phyloP scores from a whole-genome alignment of 2,797 vertebrate species.

The Centroberyx gerrardi region DNA sequence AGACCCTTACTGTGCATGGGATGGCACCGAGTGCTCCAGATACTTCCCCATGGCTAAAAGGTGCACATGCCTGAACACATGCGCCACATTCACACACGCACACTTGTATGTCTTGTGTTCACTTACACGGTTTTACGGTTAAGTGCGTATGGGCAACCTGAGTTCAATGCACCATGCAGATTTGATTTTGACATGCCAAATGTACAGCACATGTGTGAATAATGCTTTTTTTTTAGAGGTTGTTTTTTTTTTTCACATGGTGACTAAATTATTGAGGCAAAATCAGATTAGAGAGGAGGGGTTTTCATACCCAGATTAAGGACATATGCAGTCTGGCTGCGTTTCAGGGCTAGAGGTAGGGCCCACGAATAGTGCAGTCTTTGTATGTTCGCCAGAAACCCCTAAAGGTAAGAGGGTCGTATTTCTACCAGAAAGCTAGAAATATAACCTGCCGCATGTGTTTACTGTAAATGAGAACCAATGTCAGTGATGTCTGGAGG shows the following conservation, averaged over 20 bases:
- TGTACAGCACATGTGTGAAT: constrained; percentile 21
- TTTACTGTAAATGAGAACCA: constrained; percentile 67
- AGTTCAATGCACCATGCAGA: neutral
- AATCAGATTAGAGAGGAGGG: constrained; percentile 29
- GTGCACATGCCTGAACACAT: constrained; percentile 71
- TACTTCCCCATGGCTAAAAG: constrained; percentile 98
- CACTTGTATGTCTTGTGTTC: neutral
- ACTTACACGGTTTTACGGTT: no score
- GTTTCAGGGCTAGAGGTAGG: constrained; percentile 26
- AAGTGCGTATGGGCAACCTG: no score
- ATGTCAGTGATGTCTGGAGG: constrained; percentile 69
- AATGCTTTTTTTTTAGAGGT: constrained; percentile 2
- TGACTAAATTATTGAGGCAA: constrained; percentile 27
- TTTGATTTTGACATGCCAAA: constrained; percentile 8
- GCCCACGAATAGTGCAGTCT: constrained; percentile 54
- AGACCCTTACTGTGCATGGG: constrained; percentile 99
- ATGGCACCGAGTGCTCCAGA: constrained; percentile 95
- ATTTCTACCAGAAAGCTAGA: constrained; percentile 64
- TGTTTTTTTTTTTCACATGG: constrained; percentile 18
- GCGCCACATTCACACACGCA: neutral
- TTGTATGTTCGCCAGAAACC: constrained; percentile 64
- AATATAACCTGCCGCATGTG: constrained; percentile 67
- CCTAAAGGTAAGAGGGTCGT: constrained; percentile 50
- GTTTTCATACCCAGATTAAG: constrained; percentile 52
- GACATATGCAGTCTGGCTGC: constrained; percentile 46